These are phyloP conservation scores for Speoplatyrhinus poulsoni DNA, from an alignment of 2,113 vertebrate genomes.

Conservation along the genomic window DNA sequence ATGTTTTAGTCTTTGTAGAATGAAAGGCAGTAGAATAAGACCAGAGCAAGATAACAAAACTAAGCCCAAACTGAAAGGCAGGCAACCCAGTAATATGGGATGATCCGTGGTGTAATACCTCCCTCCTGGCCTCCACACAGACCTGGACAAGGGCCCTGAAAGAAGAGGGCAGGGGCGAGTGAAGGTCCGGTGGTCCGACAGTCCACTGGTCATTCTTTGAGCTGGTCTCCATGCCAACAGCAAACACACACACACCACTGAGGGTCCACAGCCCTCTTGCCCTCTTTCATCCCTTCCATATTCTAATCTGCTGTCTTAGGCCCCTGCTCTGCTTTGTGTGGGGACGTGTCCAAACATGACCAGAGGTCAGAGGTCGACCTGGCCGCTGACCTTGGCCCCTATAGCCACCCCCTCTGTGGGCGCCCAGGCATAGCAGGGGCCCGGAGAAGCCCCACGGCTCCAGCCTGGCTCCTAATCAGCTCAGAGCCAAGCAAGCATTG, in stretches of 20 bases:
- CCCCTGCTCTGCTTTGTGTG: slow-evolving; percentile 71
- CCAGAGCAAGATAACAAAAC: slow-evolving; percentile 61
- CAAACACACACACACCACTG: slow-evolving; percentile 33
- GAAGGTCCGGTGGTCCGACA: slow-evolving; percentile 48
- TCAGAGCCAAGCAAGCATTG: slow-evolving; percentile 71
- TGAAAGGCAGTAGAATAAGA: slow-evolving; percentile 55
- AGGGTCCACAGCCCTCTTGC: slow-evolving; percentile 64
- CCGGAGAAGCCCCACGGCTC: slow-evolving; percentile 34
- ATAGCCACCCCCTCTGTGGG: slow-evolving; percentile 27
- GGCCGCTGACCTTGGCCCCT: slow-evolving; percentile 81
- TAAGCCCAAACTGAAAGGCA: slow-evolving; percentile 57
- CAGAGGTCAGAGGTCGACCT: slow-evolving; percentile 69
- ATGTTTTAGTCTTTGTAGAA: slow-evolving; percentile 40
- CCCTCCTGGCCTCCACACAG: slow-evolving; percentile 65
- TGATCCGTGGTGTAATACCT: slow-evolving; percentile 75
- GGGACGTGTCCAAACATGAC: slow-evolving; percentile 85
- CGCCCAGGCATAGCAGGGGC: slow-evolving; percentile 64
- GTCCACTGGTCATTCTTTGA: slow-evolving; percentile 54
- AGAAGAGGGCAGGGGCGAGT: slow-evolving; percentile 5
- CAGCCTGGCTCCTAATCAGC: slow-evolving; percentile 71
- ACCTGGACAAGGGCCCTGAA: slow-evolving; percentile 64
- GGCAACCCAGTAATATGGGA: slow-evolving; percentile 65
- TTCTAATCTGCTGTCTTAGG: slow-evolving; percentile 79
- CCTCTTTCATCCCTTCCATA: slow-evolving; percentile 73
- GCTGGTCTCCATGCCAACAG: slow-evolving; percentile 75